Base-by-base conservation (phyloP, 2,797 vertebrate species). In the Anabacerthia variegaticeps region DNA sequence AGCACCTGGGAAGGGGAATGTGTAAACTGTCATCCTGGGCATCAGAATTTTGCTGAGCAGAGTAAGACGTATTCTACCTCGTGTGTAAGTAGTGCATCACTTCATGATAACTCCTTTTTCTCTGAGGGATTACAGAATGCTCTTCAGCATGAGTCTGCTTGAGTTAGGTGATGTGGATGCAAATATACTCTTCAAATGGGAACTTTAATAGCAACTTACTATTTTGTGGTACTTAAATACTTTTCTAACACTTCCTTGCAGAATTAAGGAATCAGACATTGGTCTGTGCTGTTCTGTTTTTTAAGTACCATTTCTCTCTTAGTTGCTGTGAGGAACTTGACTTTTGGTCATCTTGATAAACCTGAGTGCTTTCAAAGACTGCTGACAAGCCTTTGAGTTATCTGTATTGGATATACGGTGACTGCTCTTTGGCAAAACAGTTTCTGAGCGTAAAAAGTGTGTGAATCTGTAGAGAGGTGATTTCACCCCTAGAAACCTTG, bases 41-140 rank as follows among this genome's bases (percentile, higher is more conserved):
- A 48, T n/a, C 39, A 51, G 15, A 59, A 82, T 72, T 85, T 41
- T 56, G 6, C 41, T 68, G 43, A 87, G 39, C 48, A 71, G 68
- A 65, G 22, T 54, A 73, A 26, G 6, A 34, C 2, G 3, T 19
- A 6, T 37, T 67, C 13, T 24, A 7, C 30, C 9, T 61, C 49
- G 2, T 2, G 1, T 16, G 14, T 59, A 16, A 63, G 26, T 30
- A 37, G 10, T 56, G 20, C 1, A 0, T 65, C 19, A 1, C 52
- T 85, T 63, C 12, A 3, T 5, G 4, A 19, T 44, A 18, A 2
- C 7, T 11, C 34, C 17, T 59, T 85, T 62, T 83, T 4, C 48
- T 67, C 44, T 32, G 52, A 71, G 69, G 27, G 23, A 12, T 52
- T 67, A 74, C 52, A 74, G 22, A 39, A 56, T 12, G 14, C 58